Evolutionary conservation across 53 echinoderm and acorn worm species (phyloP), one percentile per base, ranked within the genome.

Genomic region (Astropecten irregularis): DNA sequence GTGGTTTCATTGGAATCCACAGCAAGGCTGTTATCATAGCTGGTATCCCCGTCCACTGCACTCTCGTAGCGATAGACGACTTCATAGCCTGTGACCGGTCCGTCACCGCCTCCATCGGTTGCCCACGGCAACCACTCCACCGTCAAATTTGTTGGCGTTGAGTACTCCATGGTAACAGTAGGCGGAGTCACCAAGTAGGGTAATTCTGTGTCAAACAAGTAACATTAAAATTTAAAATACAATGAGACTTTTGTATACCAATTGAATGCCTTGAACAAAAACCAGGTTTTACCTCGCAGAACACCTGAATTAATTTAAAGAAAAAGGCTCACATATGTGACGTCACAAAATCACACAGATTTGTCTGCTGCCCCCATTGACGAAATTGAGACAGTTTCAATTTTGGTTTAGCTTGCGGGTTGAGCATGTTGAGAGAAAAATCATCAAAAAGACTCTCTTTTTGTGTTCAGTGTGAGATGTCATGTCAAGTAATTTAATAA

Each of bases 1-100:
- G 65, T 62, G 3, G 71, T 70, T 13, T 26, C 35, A 32, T 72
- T 72, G 21, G 72, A 72, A 52, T 72, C 72, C 53, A 53, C 22
- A 6, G 19, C 6, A 18, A 5, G n/a, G 10, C 4, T 72, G 53
- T 11, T 52, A 23, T 36, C 21, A 26, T 72, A 72, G 51, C 35
- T 22, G 22, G 31, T 11, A 72, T 72, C 72, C 15, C 72, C 72
- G 9, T 28, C 35, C 9, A 20, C 23, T 15, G 30, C n/a, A 8
- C 36, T 72, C 14, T 16, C 35, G 30, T 72, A 34, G 7, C 72
- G 72, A 53, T 72, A 72, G 2, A 72, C 31, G 1, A 53, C 72
- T 33, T 52, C 72, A 14, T 72, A 72, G 53, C 53, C 18, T 53
- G 10, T 0, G 10, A 72, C 22, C 3, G 72, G 72, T 5, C 72